These are phyloP conservation scores for Branchinecta sandiegonensis DNA, from an alignment of 2,888 invertebrate species.

Conservation along the genomic window DNA sequence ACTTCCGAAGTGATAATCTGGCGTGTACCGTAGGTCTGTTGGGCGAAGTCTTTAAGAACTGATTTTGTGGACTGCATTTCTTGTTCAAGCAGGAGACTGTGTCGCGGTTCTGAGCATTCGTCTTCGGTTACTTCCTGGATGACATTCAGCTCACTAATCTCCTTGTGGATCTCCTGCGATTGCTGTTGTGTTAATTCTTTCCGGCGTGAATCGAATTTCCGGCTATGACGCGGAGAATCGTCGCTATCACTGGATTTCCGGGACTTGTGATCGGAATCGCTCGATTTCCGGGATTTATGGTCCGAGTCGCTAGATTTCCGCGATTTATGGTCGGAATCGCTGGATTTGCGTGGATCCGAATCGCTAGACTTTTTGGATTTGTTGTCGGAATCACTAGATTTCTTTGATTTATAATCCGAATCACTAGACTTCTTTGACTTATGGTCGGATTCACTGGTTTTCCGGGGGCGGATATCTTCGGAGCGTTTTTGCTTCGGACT, in stretches of 20 bases:
- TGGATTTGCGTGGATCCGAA: background rate
- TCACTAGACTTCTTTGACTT: slow-evolving; percentile 17
- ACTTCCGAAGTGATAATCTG: background rate
- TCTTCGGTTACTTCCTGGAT: slow-evolving; percentile 11
- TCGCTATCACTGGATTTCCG: slow-evolving; percentile 5
- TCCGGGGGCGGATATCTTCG: slow-evolving; percentile 12
- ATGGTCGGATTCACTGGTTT: slow-evolving; percentile 11
- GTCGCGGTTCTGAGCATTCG: slow-evolving; percentile 7
- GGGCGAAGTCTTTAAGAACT: background rate
- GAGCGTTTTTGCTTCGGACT: slow-evolving; percentile 12
- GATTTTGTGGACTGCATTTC: slow-evolving; percentile 2
- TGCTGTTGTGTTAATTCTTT: slow-evolving; percentile 14
- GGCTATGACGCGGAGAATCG: slow-evolving; percentile 1
- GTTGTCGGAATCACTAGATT: slow-evolving; percentile 1
- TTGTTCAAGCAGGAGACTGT: background rate
- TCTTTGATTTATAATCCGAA: slow-evolving; percentile 17
- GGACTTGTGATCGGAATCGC: slow-evolving; percentile 11
- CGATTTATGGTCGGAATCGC: slow-evolving; percentile 14
- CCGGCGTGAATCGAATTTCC: slow-evolving; percentile 1
- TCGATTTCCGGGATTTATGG: background rate
- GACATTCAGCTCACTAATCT: slow-evolving; percentile 6
- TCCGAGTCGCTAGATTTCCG: background rate
- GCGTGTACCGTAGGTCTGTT: slow-evolving; percentile 1
- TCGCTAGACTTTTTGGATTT: slow-evolving; percentile 18
- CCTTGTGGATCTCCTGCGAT: background rate